These are phyloP conservation scores for Thryonomys swinderianus DNA, from an alignment of 2,113 vertebrate species.

Conservation along the genomic window DNA sequence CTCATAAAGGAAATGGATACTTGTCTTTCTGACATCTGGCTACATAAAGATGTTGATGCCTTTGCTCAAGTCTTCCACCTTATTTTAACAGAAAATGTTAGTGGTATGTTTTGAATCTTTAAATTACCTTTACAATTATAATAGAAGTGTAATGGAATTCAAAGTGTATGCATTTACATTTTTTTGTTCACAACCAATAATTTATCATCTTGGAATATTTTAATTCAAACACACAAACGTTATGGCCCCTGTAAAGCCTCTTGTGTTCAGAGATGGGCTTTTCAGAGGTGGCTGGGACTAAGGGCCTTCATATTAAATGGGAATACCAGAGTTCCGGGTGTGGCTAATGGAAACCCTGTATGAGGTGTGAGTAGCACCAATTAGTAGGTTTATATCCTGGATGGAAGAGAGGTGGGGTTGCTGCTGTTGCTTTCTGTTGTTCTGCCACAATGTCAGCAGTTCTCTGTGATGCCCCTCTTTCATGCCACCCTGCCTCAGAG, in stretches of 20 bases:
- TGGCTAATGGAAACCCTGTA: neutral
- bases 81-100: constrained; percentile 94
- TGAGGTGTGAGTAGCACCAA: neutral
- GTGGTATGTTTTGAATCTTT: constrained; percentile 87
- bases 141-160: constrained; percentile 3
- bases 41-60: constrained; percentile 90
- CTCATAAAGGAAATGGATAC: constrained; percentile 95
- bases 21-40: constrained; percentile 94
- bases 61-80: constrained; percentile 96
- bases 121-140: constrained; percentile 20
- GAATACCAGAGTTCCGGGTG: neutral
- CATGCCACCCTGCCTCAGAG: neutral
- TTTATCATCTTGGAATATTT: constrained; percentile 46
- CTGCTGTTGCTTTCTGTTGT: neutral
- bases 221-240: constrained; percentile 13
- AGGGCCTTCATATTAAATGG: neutral
- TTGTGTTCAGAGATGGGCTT: neutral
- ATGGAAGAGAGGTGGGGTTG: neutral
- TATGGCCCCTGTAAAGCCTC: neutral
- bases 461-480: neutral
- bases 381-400: neutral
- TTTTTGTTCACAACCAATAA: constrained; percentile 39
- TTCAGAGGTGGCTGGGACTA: neutral
- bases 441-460: neutral
- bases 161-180: neutral